Evolutionary conservation across 1,140 invertebrate species (phyloP).

Genomic region (Pseudobourletiella spinata): DNA sequence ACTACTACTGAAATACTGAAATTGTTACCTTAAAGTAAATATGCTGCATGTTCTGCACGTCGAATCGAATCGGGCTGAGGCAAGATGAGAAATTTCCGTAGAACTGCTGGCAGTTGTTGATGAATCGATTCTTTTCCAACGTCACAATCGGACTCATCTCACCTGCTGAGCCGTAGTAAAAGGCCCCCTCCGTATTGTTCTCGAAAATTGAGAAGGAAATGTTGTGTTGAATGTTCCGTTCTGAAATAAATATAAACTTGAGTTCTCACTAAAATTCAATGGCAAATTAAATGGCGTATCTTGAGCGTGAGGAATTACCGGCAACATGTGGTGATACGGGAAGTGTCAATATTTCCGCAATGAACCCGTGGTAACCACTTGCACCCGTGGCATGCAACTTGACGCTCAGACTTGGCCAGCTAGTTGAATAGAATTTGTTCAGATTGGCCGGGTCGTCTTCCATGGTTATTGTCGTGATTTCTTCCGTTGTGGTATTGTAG

Average conservation of each 20-base stretch:
- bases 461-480: conserved; percentile 61
- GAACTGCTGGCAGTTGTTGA: conserved; percentile 75
- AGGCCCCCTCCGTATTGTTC: conserved; percentile 77
- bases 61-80: conserved; percentile 66
- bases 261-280: too few species aligned
- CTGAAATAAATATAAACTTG: too few species aligned
- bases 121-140: conserved; percentile 77
- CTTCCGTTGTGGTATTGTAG: conserved; percentile 69
- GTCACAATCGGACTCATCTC: conserved; percentile 91
- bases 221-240: conserved; percentile 83
- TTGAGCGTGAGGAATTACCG: conserved; percentile 64
- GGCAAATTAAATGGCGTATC: too few species aligned
- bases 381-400: conserved; percentile 91
- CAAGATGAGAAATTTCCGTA: conserved; percentile 94
- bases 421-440: conserved; percentile 64
- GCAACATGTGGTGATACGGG: conserved; percentile 83
- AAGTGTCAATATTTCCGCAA: conserved; percentile 91
- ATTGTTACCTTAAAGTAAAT: conserved; percentile 64
- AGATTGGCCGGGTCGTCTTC: conserved; percentile 54
- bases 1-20: too few species aligned
- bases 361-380: conserved; percentile 85
- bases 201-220: conserved; percentile 74
- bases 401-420: conserved; percentile 72
- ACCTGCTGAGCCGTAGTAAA: conserved; percentile 80
- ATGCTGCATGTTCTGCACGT: conserved; percentile 88